Evolutionary conservation across 2,797 vertebrate species (phyloP).

Genomic region (Spizella passerina): DNA sequence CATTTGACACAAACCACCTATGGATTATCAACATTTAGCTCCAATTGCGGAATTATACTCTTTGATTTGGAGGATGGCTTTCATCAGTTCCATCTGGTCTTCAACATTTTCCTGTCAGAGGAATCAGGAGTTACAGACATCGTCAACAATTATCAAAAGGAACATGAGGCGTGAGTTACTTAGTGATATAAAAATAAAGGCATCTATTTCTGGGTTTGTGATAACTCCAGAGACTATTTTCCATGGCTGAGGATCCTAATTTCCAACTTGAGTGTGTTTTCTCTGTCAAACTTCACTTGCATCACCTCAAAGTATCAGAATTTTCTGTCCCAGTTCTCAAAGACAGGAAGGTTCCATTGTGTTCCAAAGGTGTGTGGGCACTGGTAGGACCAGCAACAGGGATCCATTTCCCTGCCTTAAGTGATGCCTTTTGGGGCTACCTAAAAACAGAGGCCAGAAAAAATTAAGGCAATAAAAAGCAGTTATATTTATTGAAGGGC

Average conservation of each 20-base stretch:
- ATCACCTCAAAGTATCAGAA: neutral
- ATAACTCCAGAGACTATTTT: conserved; percentile 5
- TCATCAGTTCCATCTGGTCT: neutral
- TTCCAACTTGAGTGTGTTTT: conserved; percentile 16
- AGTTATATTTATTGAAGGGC: neutral
- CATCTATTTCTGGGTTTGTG: conserved; percentile 54
- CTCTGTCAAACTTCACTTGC: conserved; percentile 7
- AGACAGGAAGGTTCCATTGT: neutral
- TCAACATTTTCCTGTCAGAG: neutral
- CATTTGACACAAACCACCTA: neutral
- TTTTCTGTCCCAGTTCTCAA: neutral
- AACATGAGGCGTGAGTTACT: conserved; percentile 7
- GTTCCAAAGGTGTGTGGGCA: neutral
- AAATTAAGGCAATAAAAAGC: neutral
- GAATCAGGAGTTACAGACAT: neutral
- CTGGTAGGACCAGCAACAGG: neutral
- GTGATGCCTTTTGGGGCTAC: neutral
- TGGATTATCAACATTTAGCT: neutral
- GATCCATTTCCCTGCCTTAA: neutral
- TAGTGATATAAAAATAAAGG: conserved; percentile 57
- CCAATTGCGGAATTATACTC: neutral
- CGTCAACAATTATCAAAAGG: neutral
- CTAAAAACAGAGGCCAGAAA: neutral
- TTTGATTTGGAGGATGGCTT: neutral
- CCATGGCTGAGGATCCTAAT: conserved; percentile 10